Conservation (phyloP, 2,113 vertebrate genomes). For the Regulus satrapa region DNA sequence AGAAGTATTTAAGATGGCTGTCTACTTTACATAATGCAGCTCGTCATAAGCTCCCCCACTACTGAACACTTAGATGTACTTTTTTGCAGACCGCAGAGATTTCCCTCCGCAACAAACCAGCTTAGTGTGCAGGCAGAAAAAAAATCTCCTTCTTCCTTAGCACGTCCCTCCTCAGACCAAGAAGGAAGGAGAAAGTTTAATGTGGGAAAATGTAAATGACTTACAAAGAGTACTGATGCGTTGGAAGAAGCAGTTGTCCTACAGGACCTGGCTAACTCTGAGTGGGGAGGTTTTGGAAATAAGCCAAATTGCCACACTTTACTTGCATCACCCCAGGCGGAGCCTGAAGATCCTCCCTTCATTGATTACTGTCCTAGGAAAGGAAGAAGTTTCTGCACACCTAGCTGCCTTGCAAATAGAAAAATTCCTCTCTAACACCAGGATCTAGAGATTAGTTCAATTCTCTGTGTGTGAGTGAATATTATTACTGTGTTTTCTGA, state of each 20-base stretch:
- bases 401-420: background rate
- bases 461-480: background rate
- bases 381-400: background rate
- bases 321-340: background rate
- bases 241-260: background rate
- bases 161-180: background rate
- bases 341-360: background rate
- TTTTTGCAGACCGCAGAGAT: background rate
- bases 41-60: background rate
- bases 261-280: background rate
- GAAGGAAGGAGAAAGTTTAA: background rate
- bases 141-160: background rate
- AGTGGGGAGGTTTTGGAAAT: background rate
- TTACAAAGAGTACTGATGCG: background rate
- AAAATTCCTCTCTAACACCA: constrained; percentile 1
- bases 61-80: background rate
- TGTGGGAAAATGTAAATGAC: background rate
- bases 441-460: background rate
- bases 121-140: background rate
- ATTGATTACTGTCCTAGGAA: background rate
- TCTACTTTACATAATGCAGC: background rate
- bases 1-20: background rate
- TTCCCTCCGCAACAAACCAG: background rate
- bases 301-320: background rate
- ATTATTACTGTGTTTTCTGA: background rate